Conservation (phyloP, 2,113 vertebrate genomes). For the Cephalopterus ornatus region DNA sequence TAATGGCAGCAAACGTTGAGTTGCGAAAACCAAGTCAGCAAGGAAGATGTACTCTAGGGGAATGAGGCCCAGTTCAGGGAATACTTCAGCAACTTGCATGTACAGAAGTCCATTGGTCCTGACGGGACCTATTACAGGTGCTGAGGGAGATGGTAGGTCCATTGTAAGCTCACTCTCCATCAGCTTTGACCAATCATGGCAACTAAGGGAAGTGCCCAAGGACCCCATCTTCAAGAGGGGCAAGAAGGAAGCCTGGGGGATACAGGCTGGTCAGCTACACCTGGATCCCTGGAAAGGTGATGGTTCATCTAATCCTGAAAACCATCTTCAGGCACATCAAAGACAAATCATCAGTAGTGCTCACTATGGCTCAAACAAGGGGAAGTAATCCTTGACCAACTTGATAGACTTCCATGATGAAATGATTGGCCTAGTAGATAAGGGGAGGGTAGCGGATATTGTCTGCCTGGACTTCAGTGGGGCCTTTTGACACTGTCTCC, state of each 20-base stretch:
- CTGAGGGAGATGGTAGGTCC: background rate
- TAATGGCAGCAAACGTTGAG: background rate
- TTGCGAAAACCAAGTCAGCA: background rate
- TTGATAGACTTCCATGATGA: background rate
- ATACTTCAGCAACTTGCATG: background rate
- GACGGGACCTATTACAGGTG: background rate
- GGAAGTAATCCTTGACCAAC: background rate
- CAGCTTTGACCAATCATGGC: background rate
- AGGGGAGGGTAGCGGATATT: background rate
- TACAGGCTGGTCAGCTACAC: background rate
- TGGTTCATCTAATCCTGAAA: background rate
- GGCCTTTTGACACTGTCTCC: background rate
- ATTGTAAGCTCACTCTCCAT: background rate
- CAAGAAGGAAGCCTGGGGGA: background rate
- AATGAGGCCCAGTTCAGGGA: background rate
- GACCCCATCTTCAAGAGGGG: background rate
- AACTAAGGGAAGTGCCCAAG: background rate
- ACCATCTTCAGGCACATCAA: background rate
- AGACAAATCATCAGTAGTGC: background rate
- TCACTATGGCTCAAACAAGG: background rate
- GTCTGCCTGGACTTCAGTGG: background rate
- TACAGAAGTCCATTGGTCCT: accelerated
- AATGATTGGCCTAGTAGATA: background rate
- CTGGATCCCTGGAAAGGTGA: background rate
- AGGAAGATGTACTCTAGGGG: background rate